phyloP scores from a whole-genome alignment of 23 tunicate species.

The Trididemnum nubilum region DNA sequence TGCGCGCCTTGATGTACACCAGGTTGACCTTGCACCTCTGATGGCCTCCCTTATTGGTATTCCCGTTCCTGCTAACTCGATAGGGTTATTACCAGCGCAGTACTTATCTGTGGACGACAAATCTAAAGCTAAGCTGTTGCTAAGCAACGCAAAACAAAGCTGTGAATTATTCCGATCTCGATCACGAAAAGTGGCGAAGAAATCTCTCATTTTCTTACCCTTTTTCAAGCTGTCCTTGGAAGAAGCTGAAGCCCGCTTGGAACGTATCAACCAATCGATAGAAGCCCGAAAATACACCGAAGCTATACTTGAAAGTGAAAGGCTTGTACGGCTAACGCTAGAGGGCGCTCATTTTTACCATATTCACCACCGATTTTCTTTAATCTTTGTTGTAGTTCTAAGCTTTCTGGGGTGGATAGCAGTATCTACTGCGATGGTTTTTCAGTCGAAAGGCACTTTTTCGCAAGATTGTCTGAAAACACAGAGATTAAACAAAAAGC shows the following conservation, averaged over 20 bases:
- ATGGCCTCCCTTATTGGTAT: conserved; percentile 49
- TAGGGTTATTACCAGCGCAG: conserved; percentile 33
- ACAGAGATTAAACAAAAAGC: neutral
- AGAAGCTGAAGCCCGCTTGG: neutral
- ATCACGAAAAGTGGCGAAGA: neutral
- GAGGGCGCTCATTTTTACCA: conserved; percentile 35
- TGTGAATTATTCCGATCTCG: neutral
- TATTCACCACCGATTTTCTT: conserved; percentile 43
- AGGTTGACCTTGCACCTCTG: conserved; percentile 33
- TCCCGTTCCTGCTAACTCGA: conserved; percentile 44
- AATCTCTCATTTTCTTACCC: neutral
- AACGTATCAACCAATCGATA: neutral
- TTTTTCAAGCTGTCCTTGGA: neutral
- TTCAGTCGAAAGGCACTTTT: neutral
- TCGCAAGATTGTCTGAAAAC: neutral
- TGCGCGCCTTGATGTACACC: conserved; percentile 17
- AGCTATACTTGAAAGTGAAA: neutral
- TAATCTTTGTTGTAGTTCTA: conserved; percentile 18
- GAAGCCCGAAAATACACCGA: neutral
- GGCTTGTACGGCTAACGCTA: neutral
- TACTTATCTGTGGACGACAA: neutral
- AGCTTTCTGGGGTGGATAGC: conserved; percentile 53
- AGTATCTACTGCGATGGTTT: neutral
- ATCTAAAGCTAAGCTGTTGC: conserved; percentile 1
- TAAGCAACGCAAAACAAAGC: conserved; percentile 33